Evolutionary conservation across 1,140 invertebrate genomes (phyloP).

Genomic region (Lanistes nyassanus): DNA sequence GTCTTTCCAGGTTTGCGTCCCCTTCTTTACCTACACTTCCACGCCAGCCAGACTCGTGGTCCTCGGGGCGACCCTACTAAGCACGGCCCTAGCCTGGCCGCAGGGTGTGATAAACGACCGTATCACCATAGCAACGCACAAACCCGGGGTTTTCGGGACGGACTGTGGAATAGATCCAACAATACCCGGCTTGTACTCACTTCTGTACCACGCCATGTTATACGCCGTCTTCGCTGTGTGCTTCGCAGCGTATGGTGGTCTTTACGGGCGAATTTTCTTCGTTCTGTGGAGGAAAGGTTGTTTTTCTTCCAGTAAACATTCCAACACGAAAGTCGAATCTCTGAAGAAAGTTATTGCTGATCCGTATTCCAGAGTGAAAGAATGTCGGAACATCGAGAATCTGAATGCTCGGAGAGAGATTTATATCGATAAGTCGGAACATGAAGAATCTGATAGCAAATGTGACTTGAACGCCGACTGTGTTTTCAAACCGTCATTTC

Average conservation of each 20-base stretch:
- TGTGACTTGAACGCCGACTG: too few species aligned
- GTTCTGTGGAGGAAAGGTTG: conserved; percentile 15
- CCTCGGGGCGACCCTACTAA: not conserved
- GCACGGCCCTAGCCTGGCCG: conserved; percentile 1
- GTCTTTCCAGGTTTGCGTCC: conserved; percentile 13
- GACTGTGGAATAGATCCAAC: conserved; percentile 12
- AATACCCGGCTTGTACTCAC: conserved; percentile 4
- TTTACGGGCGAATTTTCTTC: conserved; percentile 21
- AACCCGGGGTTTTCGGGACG: conserved; percentile 7
- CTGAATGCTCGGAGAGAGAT: too few species aligned
- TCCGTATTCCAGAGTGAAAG: too few species aligned
- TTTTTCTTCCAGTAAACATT: not conserved
- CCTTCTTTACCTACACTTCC: conserved; percentile 3
- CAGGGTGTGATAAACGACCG: conserved; percentile 11
- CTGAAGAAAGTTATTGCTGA: too few species aligned
- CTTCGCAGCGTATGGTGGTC: not conserved
- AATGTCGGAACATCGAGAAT: too few species aligned
- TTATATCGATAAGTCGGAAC: too few species aligned
- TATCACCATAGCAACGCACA: conserved; percentile 21
- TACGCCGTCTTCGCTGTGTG: conserved; percentile 5
- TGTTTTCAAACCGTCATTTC: too few species aligned
- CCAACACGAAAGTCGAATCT: too few species aligned
- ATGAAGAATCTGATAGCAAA: too few species aligned
- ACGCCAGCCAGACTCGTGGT: not conserved
- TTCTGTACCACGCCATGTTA: conserved; percentile 1